phyloP scores from a whole-genome alignment of 2,888 invertebrate species.

The Cloeon dipterum region DNA sequence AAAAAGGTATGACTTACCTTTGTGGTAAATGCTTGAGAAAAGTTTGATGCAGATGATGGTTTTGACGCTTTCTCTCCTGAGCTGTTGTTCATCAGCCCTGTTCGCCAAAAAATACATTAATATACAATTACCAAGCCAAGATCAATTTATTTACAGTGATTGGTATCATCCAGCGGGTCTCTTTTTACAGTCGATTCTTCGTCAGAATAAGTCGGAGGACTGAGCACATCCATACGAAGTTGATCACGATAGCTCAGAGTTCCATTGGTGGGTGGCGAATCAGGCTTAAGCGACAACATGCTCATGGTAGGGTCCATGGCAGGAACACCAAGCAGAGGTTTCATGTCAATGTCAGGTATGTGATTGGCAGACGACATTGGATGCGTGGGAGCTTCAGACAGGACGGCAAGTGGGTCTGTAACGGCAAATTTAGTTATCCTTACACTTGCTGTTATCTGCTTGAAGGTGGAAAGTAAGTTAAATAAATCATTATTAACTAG shows the following conservation, averaged over 20 bases:
- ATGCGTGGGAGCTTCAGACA: not conserved
- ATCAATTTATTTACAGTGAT: no score
- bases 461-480: no score
- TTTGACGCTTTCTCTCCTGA: conserved; percentile 35
- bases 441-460: no score
- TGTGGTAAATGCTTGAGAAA: conserved; percentile 41
- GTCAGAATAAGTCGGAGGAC: no score
- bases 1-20: conserved; percentile 15
- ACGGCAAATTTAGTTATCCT: no score
- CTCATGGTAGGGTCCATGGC: not conserved
- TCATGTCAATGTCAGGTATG: not conserved
- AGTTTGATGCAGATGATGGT: conserved; percentile 22
- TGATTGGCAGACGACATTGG: not conserved
- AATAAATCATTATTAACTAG: no score
- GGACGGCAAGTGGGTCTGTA: not conserved
- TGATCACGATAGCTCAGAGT: no score
- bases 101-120: no score
- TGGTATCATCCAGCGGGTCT: no score
- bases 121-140: no score
- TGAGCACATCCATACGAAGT: no score
- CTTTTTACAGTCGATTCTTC: no score
- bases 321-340: not conserved
- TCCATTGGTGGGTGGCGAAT: not conserved
- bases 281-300: not conserved
- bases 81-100: conserved; percentile 14